These are phyloP conservation scores for Salmo trutta DNA, from an alignment of 2,797 vertebrate genomes.

Conservation along the genomic window DNA sequence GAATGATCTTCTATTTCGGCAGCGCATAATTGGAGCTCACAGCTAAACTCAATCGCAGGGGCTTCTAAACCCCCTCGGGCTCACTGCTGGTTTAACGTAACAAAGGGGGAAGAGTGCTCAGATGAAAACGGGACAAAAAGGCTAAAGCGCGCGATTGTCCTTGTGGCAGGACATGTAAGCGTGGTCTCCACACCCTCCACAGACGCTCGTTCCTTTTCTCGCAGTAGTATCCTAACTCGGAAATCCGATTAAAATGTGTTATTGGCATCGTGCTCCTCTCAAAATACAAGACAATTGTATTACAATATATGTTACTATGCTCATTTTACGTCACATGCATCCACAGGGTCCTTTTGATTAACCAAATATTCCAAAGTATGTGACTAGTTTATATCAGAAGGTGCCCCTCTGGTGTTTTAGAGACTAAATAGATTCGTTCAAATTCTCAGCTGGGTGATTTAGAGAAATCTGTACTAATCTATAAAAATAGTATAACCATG, in stretches of 20 bases:
- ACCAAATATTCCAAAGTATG: slow-evolving; percentile 28
- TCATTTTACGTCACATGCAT: slow-evolving; percentile 29
- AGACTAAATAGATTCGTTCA: slow-evolving; percentile 52
- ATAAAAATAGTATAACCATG: slow-evolving; percentile 43
- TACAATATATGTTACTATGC: slow-evolving; percentile 20
- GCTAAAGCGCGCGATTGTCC: slow-evolving; percentile 54
- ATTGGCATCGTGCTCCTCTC: neutral
- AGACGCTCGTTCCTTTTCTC: slow-evolving; percentile 26
- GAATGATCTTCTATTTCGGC: slow-evolving; percentile 59
- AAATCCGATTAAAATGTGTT: slow-evolving; percentile 40
- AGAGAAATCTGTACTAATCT: slow-evolving; percentile 66
- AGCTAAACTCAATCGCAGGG: slow-evolving; percentile 43
- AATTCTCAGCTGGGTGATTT: slow-evolving; percentile 56
- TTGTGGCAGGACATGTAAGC: slow-evolving; percentile 26
- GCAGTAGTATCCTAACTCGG: slow-evolving; percentile 14
- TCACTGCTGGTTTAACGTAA: slow-evolving; percentile 53
- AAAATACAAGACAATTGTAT: neutral
- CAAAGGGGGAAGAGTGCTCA: slow-evolving; percentile 51
- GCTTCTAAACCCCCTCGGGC: slow-evolving; percentile 39
- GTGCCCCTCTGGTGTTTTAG: slow-evolving; percentile 21
- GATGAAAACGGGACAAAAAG: slow-evolving; percentile 51
- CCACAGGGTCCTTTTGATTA: slow-evolving; percentile 28
- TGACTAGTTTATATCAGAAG: slow-evolving; percentile 5
- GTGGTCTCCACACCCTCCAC: slow-evolving; percentile 31
- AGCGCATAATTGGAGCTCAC: slow-evolving; percentile 50